These are phyloP conservation scores for Nibea albiflora DNA, from an alignment of 2,113 vertebrate genomes.

Conservation along the genomic window DNA sequence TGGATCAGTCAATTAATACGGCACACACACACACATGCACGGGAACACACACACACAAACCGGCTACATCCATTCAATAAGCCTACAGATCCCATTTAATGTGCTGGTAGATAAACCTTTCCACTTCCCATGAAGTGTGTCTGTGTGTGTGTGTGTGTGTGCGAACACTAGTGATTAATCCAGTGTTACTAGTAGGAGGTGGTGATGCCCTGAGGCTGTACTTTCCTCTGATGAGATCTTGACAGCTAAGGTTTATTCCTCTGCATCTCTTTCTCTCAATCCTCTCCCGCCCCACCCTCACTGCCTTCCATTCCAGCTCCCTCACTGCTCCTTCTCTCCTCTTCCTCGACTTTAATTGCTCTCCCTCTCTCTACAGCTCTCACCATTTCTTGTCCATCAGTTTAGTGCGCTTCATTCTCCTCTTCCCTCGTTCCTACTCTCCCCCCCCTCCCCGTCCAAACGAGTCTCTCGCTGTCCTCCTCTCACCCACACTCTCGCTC, in stretches of 20 bases:
- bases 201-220: slow-evolving; percentile 65
- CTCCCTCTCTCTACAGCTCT: not conserved
- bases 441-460: slow-evolving; percentile 24
- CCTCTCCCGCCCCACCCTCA: not conserved
- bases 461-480: slow-evolving; percentile 7
- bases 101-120: slow-evolving; percentile 51
- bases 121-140: slow-evolving; percentile 22
- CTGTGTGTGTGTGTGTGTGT: not conserved
- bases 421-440: slow-evolving; percentile 1
- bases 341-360: slow-evolving; percentile 45
- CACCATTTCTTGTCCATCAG: slow-evolving; percentile 32
- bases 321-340: slow-evolving; percentile 24
- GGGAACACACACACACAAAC: slow-evolving; percentile 24
- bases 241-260: slow-evolving; percentile 73
- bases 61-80: slow-evolving; percentile 39
- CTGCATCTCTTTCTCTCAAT: slow-evolving; percentile 48
- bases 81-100: slow-evolving; percentile 59
- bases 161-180: slow-evolving; percentile 61
- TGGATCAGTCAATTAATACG: slow-evolving; percentile 34
- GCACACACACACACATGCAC: not conserved
- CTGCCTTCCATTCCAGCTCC: slow-evolving; percentile 22
- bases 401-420: slow-evolving; percentile 20
- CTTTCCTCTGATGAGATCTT: slow-evolving; percentile 76
- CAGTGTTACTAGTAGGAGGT: slow-evolving; percentile 70
- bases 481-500: slow-evolving; percentile 35